Conservation (phyloP, 2,113 vertebrate species). For the Dipodomys stephensi region DNA sequence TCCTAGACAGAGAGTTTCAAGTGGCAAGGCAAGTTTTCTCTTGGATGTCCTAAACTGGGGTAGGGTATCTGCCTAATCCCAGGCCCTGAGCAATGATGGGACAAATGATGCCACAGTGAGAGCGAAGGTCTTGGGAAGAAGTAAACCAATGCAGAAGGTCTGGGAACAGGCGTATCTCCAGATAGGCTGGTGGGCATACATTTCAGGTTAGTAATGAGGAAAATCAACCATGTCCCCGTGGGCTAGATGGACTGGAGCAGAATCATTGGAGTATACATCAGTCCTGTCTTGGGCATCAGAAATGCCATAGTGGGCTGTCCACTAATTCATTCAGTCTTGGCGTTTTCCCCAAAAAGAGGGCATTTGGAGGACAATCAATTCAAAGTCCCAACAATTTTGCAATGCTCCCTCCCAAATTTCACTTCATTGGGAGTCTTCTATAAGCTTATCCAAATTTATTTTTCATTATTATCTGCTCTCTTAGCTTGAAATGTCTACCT, state of each 20-base stretch:
- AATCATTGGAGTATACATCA: background rate
- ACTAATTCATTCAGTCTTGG: background rate
- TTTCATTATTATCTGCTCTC: background rate
- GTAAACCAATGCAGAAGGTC: too few species aligned
- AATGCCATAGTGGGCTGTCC: too few species aligned
- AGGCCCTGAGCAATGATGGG: background rate
- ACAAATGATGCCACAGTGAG: background rate
- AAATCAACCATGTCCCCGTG: background rate
- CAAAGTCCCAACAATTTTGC: background rate
- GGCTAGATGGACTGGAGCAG: background rate
- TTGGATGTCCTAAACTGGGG: background rate
- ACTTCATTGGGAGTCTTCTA: background rate
- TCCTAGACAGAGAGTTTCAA: background rate
- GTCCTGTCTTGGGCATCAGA: background rate
- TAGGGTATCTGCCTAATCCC: background rate
- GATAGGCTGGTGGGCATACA: background rate
- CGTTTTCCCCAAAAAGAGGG: background rate
- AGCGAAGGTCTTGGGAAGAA: background rate
- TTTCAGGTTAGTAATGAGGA: background rate
- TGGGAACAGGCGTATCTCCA: background rate
- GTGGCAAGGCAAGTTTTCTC: accelerated
- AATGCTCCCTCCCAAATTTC: background rate
- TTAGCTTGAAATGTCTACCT: background rate
- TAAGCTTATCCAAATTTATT: background rate
- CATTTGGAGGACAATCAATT: background rate